phyloP scores from a whole-genome alignment of 2,113 vertebrate species.

The Hyperoodon ampullatus region DNA sequence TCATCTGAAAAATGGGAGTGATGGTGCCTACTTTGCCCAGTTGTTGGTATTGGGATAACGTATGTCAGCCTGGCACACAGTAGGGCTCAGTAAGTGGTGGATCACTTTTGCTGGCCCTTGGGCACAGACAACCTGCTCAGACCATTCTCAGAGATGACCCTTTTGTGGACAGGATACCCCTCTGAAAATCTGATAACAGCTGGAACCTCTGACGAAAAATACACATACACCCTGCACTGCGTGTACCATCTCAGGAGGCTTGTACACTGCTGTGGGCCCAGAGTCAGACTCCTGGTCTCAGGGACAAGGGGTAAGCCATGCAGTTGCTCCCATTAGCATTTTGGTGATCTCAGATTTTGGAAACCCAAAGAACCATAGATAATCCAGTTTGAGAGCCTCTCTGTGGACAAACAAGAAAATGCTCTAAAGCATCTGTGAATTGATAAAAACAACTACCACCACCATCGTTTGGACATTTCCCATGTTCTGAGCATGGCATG shows the following conservation, averaged over 20 bases:
- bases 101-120: neutral
- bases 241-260: accelerated
- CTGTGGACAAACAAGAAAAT: neutral
- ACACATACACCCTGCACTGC: accelerated
- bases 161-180: neutral
- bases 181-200: neutral
- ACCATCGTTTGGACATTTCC: accelerated
- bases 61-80: neutral
- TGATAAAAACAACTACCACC: accelerated
- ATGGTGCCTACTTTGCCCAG: neutral
- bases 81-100: neutral
- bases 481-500: neutral
- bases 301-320: neutral
- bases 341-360: neutral
- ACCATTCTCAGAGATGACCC: neutral
- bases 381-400: neutral
- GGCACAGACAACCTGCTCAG: neutral
- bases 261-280: neutral
- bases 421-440: neutral
- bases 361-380: neutral
- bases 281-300: neutral
- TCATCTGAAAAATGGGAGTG: neutral
- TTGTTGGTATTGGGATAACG: accelerated
- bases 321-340: neutral
- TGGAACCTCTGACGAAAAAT: neutral